Evolutionary conservation across 2,113 vertebrate genomes (phyloP).

Genomic region (Semicossyphus pulcher): DNA sequence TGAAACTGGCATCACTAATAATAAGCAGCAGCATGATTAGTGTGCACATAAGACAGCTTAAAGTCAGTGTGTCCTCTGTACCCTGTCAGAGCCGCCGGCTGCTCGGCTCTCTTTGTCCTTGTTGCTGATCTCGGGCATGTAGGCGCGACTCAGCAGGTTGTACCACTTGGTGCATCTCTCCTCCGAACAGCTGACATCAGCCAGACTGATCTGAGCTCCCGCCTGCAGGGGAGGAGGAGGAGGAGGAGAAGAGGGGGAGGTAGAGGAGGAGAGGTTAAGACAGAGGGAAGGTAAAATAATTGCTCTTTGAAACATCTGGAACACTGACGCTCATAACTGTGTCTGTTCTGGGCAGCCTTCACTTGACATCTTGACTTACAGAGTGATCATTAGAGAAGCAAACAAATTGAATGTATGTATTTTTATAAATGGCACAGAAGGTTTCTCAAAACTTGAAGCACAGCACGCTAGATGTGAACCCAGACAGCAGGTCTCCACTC

Average conservation of each 20-base stretch:
- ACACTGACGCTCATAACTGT: no score
- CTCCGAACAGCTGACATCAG: conserved; percentile 88
- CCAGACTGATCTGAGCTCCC: conserved; percentile 95
- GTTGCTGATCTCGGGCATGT: conserved; percentile 84
- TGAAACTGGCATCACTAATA: neutral
- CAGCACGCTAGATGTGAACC: no score
- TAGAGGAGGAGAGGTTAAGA: neutral
- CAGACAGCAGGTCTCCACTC: conserved; percentile 49
- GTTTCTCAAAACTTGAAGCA: no score
- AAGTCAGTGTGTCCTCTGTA: neutral
- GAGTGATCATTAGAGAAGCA: no score
- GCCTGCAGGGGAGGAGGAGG: conserved; percentile 79
- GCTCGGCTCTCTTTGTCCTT: conserved; percentile 72
- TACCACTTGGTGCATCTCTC: conserved; percentile 92
- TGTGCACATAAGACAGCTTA: neutral
- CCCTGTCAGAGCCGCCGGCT: conserved; percentile 12
- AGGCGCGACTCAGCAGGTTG: conserved; percentile 91
- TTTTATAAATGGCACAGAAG: no score
- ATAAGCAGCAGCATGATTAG: neutral
- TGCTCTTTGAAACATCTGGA: neutral
- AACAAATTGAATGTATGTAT: no score
- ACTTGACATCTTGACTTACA: no score
- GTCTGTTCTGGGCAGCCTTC: no score
- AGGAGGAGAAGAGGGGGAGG: neutral
- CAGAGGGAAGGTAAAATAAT: neutral